Evolutionary conservation across 2,888 invertebrate genomes (phyloP).

Genomic region (Tetrapedia diversipes): DNA sequence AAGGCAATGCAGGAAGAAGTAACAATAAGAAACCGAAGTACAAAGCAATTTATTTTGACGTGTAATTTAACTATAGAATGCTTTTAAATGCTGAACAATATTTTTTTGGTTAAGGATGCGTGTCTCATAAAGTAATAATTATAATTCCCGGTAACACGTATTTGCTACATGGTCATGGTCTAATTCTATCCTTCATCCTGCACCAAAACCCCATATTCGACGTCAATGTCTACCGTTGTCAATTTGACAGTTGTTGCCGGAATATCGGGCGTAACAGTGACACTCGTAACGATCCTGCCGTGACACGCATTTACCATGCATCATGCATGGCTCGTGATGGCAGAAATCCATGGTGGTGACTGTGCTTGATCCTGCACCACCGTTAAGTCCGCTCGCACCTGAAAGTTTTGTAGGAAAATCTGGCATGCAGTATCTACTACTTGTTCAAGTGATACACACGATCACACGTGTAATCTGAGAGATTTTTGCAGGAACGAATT

Average conservation of each 20-base stretch:
- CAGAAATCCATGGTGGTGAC: slow-evolving; percentile 87
- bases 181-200: slow-evolving; percentile 18
- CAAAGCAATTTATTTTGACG: neutral
- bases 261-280: slow-evolving; percentile 92
- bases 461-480: slow-evolving; percentile 24
- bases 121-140: neutral
- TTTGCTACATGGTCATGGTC: slow-evolving; percentile 12
- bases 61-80: neutral
- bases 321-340: slow-evolving; percentile 91
- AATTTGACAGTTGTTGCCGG: slow-evolving; percentile 94
- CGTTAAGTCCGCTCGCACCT: slow-evolving; percentile 76
- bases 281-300: slow-evolving; percentile 92
- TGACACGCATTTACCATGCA: slow-evolving; percentile 91
- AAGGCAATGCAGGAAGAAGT: no score
- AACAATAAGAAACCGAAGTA: no score
- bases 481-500: slow-evolving; percentile 20
- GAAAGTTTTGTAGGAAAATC: slow-evolving; percentile 71
- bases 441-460: slow-evolving; percentile 20
- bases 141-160: neutral
- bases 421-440: slow-evolving; percentile 73
- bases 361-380: slow-evolving; percentile 67
- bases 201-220: slow-evolving; percentile 51
- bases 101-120: no score
- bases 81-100: no score
- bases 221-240: slow-evolving; percentile 84